These are phyloP conservation scores for Hemibagrus guttatus DNA, from an alignment of 2,797 vertebrate species.

Conservation along the genomic window DNA sequence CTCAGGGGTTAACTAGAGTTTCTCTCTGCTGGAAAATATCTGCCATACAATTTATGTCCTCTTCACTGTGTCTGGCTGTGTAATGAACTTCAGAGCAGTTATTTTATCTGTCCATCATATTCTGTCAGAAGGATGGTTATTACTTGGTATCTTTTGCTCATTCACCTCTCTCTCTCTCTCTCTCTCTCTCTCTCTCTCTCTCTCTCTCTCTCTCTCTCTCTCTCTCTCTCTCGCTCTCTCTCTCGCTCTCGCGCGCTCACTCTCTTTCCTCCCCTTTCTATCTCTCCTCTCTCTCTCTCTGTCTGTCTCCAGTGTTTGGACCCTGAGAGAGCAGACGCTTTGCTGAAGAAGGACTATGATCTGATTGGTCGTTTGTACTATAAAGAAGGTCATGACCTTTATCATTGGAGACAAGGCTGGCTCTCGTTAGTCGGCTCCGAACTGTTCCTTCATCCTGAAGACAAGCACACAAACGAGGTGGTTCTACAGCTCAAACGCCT, in stretches of 20 bases:
- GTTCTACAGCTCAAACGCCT: constrained; percentile 87
- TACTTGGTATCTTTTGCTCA: constrained; percentile 8
- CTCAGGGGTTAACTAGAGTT: constrained; percentile 50
- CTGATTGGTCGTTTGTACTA: constrained; percentile 90
- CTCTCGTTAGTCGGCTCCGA: constrained; percentile 85
- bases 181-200: constrained; percentile 10
- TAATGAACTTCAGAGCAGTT: constrained; percentile 41
- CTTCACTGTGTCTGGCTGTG: constrained; percentile 48
- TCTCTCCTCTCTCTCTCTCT: background rate
- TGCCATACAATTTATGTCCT: constrained; percentile 46
- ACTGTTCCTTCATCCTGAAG: constrained; percentile 83
- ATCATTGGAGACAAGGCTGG: constrained; percentile 92
- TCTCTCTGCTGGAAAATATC: constrained; percentile 50
- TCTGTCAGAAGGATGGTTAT: constrained; percentile 32
- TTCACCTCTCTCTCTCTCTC: background rate
- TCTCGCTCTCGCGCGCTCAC: constrained; percentile 11
- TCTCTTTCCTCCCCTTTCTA: constrained; percentile 17
- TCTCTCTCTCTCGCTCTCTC: background rate
- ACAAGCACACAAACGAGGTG: constrained; percentile 74
- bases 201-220: constrained; percentile 17
- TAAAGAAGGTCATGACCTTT: constrained; percentile 91
- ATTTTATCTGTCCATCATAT: constrained; percentile 31
- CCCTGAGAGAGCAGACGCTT: constrained; percentile 76
- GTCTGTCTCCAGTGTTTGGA: constrained; percentile 78
- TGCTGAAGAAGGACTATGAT: constrained; percentile 81